Evolutionary conservation across 2,797 vertebrate genomes (phyloP).

Genomic region (Phalanger gymnotis): DNA sequence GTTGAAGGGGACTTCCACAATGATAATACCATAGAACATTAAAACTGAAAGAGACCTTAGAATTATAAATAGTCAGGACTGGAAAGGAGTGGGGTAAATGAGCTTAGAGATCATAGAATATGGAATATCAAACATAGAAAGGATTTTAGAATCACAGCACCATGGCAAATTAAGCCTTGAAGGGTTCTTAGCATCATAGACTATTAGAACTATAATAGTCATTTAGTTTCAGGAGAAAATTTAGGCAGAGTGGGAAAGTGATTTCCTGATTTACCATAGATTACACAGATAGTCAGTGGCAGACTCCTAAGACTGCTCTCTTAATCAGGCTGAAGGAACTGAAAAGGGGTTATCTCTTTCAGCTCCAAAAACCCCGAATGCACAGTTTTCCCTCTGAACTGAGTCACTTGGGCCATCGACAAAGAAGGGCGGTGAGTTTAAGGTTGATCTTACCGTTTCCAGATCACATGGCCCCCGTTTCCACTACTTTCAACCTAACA

Average conservation of each 20-base stretch:
- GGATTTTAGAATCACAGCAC: neutral
- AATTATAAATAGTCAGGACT: neutral
- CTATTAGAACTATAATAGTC: neutral
- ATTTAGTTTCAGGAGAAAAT: neutral
- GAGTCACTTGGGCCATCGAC: rapidly evolving
- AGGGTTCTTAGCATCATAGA: neutral
- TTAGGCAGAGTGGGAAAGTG: neutral
- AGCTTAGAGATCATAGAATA: neutral
- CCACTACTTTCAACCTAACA: conserved; percentile 17
- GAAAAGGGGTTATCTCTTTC: neutral
- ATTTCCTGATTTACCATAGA: neutral
- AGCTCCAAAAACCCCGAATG: neutral
- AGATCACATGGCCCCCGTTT: neutral
- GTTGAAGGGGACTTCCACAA: neutral
- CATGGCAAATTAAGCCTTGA: neutral
- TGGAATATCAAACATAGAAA: neutral
- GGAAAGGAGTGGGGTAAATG: neutral
- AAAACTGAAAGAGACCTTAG: neutral
- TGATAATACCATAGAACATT: neutral
- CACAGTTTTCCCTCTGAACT: rapidly evolving
- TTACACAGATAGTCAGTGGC: neutral
- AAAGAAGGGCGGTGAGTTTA: neutral
- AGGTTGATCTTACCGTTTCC: neutral
- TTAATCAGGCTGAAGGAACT: neutral
- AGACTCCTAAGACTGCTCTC: neutral